Conservation (phyloP, 1,140 invertebrate species). For the Scaptomyza montana region DNA sequence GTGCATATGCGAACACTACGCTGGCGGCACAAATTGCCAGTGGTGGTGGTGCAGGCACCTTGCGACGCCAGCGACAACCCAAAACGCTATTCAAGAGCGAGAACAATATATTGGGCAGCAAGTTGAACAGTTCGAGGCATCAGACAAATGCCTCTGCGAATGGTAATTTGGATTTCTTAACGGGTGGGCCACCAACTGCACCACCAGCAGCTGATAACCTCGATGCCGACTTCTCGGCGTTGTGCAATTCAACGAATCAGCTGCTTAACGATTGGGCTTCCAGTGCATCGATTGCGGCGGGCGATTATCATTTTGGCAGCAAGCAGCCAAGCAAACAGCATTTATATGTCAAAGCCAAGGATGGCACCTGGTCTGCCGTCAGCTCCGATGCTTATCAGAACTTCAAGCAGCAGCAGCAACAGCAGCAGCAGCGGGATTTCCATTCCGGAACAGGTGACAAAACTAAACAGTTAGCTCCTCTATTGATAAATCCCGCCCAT, state of each 20-base stretch:
- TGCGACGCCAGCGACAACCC: conserved; percentile 77
- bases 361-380: conserved; percentile 81
- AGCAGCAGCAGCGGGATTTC: conserved; percentile 64
- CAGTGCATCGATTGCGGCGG: conserved; percentile 71
- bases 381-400: conserved; percentile 79
- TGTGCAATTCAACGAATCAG: conserved; percentile 81
- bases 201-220: conserved; percentile 27
- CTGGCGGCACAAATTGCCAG: conserved; percentile 75
- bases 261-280: conserved; percentile 81
- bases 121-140: conserved; percentile 28
- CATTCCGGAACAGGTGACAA: conserved; percentile 65
- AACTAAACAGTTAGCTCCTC: conserved; percentile 41
- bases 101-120: conserved; percentile 79
- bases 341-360: conserved; percentile 81
- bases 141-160: conserved; percentile 33
- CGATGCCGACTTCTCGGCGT: conserved; percentile 62
- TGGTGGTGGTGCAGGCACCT: conserved; percentile 73
- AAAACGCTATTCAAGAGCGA: conserved; percentile 81
- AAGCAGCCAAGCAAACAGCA: conserved; percentile 80
- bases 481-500: conserved; percentile 48
- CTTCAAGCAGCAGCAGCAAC: conserved; percentile 71
- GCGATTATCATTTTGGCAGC: conserved; percentile 78
- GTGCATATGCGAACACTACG: conserved; percentile 79
- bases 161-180: conserved; percentile 61
- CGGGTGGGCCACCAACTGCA: conserved; percentile 48